Conservation (phyloP, 2,113 vertebrate genomes). For the Austrofundulus limnaeus region DNA sequence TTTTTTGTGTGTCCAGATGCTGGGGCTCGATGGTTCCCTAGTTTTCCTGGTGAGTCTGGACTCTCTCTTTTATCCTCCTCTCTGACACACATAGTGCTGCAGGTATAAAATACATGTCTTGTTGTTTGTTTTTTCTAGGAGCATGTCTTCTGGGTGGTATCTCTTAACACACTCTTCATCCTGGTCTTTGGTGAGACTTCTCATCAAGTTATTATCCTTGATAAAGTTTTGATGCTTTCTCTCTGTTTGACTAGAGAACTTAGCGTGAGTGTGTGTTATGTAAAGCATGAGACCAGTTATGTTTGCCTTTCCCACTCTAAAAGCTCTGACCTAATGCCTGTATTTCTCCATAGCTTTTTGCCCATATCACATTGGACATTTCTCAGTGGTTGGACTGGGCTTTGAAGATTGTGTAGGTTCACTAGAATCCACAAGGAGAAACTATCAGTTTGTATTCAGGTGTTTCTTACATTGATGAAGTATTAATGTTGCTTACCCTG, state of each 20-base stretch:
- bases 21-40: slow-evolving; percentile 93
- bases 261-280: too few relatives aligned
- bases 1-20: slow-evolving; percentile 83
- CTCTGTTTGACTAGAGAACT: not conserved
- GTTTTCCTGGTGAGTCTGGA: slow-evolving; percentile 87
- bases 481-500: not conserved
- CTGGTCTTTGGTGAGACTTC: slow-evolving; percentile 90
- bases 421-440: not conserved
- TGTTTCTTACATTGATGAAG: not conserved
- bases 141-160: slow-evolving; percentile 98
- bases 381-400: slow-evolving; percentile 93
- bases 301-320: not conserved
- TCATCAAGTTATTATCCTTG: not conserved
- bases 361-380: slow-evolving; percentile 96
- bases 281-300: too few relatives aligned
- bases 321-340: not conserved
- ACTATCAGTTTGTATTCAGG: not conserved
- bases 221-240: not conserved
- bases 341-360: slow-evolving; percentile 85
- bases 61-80: not conserved
- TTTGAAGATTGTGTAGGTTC: slow-evolving; percentile 94
- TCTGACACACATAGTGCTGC: not conserved
- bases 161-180: slow-evolving; percentile 95
- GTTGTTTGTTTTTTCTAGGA: slow-evolving; percentile 76
- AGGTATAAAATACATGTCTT: not conserved